Percentiles rank a stretch among this genome's conserved stretches.
phyloP scores from a whole-genome alignment of 2,113 vertebrate genomes.

The Trogon melanurus region DNA sequence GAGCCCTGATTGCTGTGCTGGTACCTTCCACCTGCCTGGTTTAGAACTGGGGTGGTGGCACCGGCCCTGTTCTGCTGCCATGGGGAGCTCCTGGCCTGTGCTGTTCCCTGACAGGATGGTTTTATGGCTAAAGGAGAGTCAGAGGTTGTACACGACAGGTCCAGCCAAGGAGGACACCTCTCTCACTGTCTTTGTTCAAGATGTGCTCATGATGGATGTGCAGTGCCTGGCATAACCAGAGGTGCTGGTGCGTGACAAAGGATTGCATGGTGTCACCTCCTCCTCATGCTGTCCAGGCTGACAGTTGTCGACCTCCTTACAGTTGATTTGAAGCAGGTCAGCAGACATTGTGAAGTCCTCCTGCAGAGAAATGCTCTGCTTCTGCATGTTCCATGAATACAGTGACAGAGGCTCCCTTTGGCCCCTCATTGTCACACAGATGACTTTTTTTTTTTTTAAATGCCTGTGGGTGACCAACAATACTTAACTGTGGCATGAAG shows the following conservation, averaged over 20 bases:
- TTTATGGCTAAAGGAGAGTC: background rate
- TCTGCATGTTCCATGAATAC: background rate
- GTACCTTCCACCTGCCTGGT: background rate
- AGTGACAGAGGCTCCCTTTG: background rate
- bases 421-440: background rate
- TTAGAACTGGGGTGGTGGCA: background rate
- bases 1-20: background rate
- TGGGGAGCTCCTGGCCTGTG: background rate
- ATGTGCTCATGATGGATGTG: fast-evolving
- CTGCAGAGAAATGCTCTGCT: background rate
- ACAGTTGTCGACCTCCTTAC: background rate
- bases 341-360: background rate
- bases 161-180: background rate
- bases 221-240: fast-evolving
- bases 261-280: background rate
- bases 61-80: background rate
- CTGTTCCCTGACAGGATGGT: background rate
- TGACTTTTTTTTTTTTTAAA: background rate
- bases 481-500: background rate
- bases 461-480: background rate
- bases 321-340: background rate
- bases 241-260: background rate
- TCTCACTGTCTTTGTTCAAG: background rate
- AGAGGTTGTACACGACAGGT: background rate
- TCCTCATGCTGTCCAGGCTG: background rate